These are phyloP conservation scores for Artibeus lituratus DNA, from an alignment of 2,797 vertebrate species.

Conservation along the genomic window DNA sequence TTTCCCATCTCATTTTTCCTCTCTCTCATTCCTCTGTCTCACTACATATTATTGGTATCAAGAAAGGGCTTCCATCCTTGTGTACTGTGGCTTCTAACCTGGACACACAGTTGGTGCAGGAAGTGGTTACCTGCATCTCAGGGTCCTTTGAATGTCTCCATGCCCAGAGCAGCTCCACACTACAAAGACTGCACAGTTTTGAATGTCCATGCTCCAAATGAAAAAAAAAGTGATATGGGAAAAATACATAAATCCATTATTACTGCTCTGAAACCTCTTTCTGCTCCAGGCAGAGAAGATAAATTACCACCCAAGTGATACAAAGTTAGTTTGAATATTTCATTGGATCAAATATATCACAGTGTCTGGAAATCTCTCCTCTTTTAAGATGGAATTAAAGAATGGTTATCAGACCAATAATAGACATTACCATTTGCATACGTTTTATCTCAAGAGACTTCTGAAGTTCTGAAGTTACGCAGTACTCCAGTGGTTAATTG, in stretches of 20 bases:
- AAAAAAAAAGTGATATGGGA: conserved; percentile 79
- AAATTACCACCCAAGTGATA: conserved; percentile 82
- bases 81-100: conserved; percentile 61
- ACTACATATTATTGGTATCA: background rate
- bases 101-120: conserved; percentile 33
- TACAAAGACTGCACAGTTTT: conserved; percentile 74
- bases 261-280: conserved; percentile 79
- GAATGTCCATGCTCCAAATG: conserved; percentile 70
- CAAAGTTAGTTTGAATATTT: conserved; percentile 84
- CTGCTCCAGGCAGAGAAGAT: conserved; percentile 82
- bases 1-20: background rate
- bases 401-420: conserved; percentile 80
- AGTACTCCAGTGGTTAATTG: conserved; percentile 80
- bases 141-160: conserved; percentile 64
- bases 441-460: conserved; percentile 81
- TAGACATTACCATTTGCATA: conserved; percentile 83
- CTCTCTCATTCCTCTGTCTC: background rate
- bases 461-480: conserved; percentile 80
- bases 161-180: conserved; percentile 62
- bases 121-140: conserved; percentile 67
- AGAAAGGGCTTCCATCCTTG: conserved; percentile 5
- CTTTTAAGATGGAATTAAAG: conserved; percentile 84
- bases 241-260: conserved; percentile 81
- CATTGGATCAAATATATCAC: conserved; percentile 82
- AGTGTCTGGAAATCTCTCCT: conserved; percentile 80